Conservation (phyloP, 2,113 vertebrate genomes). For the Cinclus cinclus region DNA sequence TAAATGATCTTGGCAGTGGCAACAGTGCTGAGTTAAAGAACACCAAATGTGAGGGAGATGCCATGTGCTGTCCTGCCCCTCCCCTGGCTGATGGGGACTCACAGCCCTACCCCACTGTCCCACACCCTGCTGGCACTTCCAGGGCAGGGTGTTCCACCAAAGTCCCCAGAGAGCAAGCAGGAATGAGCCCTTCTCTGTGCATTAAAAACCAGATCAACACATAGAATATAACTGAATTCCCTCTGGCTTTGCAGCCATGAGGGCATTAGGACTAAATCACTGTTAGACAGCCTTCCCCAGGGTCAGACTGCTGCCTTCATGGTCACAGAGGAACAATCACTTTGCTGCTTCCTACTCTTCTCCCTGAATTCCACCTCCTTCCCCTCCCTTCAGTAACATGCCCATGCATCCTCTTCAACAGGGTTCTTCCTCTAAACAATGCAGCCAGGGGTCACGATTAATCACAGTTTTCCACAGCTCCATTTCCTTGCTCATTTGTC, state of each 20-base stretch:
- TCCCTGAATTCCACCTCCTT: not conserved
- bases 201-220: not conserved
- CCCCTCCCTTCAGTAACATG: not conserved
- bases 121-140: not conserved
- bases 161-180: not conserved
- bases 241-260: not conserved
- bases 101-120: not conserved
- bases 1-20: not conserved
- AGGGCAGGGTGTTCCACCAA: rapidly evolving
- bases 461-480: not conserved
- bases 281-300: not conserved
- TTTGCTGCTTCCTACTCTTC: not conserved
- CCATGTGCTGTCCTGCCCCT: not conserved
- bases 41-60: not conserved
- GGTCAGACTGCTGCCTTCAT: not conserved
- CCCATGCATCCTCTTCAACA: not conserved
- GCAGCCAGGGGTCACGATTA: not conserved
- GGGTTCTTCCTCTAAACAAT: not conserved
- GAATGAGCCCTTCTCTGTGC: not conserved
- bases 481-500: constrained; percentile 15
- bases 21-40: not conserved
- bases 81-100: not conserved
- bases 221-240: rapidly evolving
- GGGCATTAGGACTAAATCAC: not conserved
- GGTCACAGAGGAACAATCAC: not conserved